These are phyloP conservation scores for Hippocampus guttulatus DNA, from an alignment of 2,113 vertebrate species.

Conservation along the genomic window DNA sequence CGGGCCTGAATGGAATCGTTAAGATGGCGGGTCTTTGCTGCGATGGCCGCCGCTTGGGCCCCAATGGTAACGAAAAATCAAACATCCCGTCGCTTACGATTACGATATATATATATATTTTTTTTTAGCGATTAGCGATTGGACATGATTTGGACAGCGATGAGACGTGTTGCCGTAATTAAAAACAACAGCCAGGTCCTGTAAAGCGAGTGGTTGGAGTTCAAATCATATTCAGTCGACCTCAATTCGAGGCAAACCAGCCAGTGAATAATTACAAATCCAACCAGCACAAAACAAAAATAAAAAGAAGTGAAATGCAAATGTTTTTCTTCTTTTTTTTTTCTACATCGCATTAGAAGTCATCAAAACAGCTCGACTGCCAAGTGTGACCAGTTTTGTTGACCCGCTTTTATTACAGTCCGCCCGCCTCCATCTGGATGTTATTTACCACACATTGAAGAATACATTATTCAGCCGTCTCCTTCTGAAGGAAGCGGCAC, in stretches of 20 bases:
- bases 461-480: constrained; percentile 65
- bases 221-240: background rate
- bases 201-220: background rate
- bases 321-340: background rate
- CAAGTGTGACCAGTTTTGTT: background rate
- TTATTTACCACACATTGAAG: constrained; percentile 33
- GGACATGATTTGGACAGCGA: background rate
- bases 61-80: constrained; percentile 2
- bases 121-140: background rate
- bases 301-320: background rate
- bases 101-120: too few relatives aligned
- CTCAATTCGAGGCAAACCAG: background rate
- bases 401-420: constrained; percentile 19
- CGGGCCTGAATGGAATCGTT: constrained; percentile 28
- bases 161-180: background rate
- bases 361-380: background rate
- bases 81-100: constrained; percentile 2
- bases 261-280: background rate
- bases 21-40: constrained; percentile 21
- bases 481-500: constrained; percentile 48
- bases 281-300: background rate
- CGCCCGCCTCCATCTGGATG: constrained; percentile 3
- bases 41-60: background rate
- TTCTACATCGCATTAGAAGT: background rate
- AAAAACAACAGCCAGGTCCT: background rate